These are phyloP conservation scores for Petrocephalus microphthalmus DNA, from an alignment of 2,113 vertebrate genomes.

Conservation along the genomic window DNA sequence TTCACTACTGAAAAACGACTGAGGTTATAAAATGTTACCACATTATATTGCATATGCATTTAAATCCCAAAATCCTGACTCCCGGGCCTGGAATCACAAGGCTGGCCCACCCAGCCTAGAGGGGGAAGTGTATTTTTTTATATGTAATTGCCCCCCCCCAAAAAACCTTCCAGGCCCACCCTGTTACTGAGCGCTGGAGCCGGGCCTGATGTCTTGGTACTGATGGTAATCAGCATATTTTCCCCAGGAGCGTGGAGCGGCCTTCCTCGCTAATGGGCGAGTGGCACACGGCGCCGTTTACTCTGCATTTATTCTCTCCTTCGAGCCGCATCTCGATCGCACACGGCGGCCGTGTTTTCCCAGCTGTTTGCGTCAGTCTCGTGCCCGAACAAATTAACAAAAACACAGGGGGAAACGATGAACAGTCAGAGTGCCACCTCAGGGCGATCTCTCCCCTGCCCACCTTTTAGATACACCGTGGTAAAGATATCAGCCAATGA, in stretches of 20 bases:
- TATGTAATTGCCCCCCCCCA: too few species aligned
- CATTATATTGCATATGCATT: not conserved
- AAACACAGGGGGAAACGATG: not conserved
- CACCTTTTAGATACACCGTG: not conserved
- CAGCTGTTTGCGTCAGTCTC: not conserved
- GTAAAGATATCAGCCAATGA: not conserved
- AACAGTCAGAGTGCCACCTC: not conserved
- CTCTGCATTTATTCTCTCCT: not conserved
- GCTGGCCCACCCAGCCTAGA: too few species aligned
- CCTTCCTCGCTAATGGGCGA: not conserved
- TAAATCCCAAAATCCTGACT: not conserved
- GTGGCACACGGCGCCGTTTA: not conserved
- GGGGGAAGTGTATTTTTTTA: too few species aligned
- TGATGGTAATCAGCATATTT: not conserved
- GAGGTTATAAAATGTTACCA: too few species aligned
- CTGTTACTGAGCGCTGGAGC: too few species aligned
- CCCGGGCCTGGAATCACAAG: not conserved
- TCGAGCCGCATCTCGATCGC: not conserved
- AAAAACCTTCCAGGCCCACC: too few species aligned
- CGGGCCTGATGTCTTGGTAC: not conserved
- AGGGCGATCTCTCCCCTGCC: not conserved
- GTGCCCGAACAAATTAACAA: not conserved
- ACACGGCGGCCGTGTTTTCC: not conserved
- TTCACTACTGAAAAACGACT: too few species aligned
- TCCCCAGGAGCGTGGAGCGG: not conserved